A percentile compares a stretch with the other conserved stretches of the same genome.
Conservation (phyloP, 2,113 vertebrate genomes). For the Channa argus region DNA sequence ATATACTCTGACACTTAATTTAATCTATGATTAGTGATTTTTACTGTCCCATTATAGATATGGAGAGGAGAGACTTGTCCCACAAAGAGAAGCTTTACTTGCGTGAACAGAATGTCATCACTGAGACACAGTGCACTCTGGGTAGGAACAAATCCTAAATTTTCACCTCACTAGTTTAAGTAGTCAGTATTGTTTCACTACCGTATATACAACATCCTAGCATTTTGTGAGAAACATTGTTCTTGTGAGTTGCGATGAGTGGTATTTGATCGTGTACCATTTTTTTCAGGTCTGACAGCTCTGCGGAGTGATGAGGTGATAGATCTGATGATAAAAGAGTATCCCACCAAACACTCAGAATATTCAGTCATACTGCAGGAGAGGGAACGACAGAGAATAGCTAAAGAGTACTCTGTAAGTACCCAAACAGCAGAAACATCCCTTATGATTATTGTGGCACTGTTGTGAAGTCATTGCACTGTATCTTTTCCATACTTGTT, state of each 20-base stretch:
- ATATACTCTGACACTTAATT: neutral
- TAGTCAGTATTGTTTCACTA: no score
- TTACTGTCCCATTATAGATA: conserved; percentile 83
- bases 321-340: conserved; percentile 99
- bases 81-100: conserved; percentile 98
- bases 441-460: neutral
- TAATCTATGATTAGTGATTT: neutral
- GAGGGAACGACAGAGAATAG: conserved; percentile 94
- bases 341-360: conserved; percentile 95
- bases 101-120: conserved; percentile 97
- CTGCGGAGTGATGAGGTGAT: conserved; percentile 98
- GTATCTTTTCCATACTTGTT: no score
- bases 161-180: no score
- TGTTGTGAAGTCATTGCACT: no score
- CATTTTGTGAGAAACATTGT: neutral
- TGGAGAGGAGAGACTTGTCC: conserved; percentile 97
- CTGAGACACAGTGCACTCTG: conserved; percentile 97
- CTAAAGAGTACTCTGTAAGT: conserved; percentile 98
- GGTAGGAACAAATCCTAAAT: conserved; percentile 80
- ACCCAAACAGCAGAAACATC: neutral
- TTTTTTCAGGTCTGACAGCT: conserved; percentile 90
- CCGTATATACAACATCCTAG: no score
- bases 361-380: conserved; percentile 98
- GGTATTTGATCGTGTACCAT: neutral
- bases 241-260: neutral